Percentiles rank a stretch among this genome's conserved stretches.
Conservation (phyloP, 2,797 vertebrate genomes). For the Sarcophilus harrisii region DNA sequence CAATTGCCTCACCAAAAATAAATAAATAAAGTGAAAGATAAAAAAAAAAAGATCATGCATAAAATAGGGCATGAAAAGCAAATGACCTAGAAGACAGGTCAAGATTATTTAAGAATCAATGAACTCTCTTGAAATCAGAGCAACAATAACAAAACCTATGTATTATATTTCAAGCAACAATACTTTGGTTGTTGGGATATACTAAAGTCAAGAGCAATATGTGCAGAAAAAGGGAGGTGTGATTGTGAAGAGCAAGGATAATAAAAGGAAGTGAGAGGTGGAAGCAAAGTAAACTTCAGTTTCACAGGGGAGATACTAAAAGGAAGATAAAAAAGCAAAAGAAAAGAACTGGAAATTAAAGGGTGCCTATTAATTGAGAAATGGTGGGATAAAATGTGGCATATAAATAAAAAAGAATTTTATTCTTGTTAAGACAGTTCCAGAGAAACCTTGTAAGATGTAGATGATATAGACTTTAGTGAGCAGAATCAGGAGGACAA, state of each 20-base stretch:
- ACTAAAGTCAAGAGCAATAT: background rate
- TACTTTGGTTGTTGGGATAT: background rate
- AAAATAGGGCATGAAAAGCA: background rate
- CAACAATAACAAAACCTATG: background rate
- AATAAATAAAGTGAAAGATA: background rate
- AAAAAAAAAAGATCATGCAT: background rate
- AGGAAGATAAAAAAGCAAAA: background rate
- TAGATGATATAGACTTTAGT: background rate
- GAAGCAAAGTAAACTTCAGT: background rate
- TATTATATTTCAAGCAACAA: background rate
- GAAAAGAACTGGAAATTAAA: background rate
- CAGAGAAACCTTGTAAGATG: background rate
- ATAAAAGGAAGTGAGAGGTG: background rate
- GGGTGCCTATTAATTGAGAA: background rate
- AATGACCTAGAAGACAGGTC: background rate
- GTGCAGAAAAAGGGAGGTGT: background rate
- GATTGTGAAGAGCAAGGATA: background rate
- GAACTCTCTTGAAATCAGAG: background rate
- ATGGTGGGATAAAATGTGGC: background rate
- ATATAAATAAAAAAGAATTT: background rate
- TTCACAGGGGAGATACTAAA: background rate
- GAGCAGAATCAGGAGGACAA: background rate
- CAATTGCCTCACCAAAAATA: too few relatives aligned
- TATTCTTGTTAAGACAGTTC: background rate
- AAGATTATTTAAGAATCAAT: background rate